phyloP scores from a whole-genome alignment of 2,888 invertebrate species.

The Erebia aethiops region DNA sequence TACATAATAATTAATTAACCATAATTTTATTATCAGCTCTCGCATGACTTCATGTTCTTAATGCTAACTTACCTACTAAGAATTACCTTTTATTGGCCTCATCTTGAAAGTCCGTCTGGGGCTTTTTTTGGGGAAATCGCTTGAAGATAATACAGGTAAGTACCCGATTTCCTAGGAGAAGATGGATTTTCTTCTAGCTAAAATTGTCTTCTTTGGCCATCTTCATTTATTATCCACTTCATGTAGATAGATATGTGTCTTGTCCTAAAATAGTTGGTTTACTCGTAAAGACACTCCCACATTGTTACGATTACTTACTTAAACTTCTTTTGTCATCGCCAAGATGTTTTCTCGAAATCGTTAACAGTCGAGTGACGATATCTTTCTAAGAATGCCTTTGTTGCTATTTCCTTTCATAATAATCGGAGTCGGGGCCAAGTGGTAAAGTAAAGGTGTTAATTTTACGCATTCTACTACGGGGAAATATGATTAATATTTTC shows the following conservation, averaged over 20 bases:
- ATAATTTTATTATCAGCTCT: neutral
- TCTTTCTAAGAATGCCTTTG: slow-evolving; percentile 53
- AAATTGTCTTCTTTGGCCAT: no score
- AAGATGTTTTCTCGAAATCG: slow-evolving; percentile 51
- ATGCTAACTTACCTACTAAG: slow-evolving; percentile 7
- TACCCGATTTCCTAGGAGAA: no score
- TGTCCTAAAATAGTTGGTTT: neutral
- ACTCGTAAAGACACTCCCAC: slow-evolving; percentile 10
- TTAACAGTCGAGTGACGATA: slow-evolving; percentile 49
- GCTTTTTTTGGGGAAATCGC: no score
- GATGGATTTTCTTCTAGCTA: no score
- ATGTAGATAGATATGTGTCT: neutral
- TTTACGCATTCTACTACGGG: slow-evolving; percentile 39
- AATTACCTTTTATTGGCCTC: slow-evolving; percentile 1
- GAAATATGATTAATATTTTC: slow-evolving; percentile 45
- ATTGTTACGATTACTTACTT: neutral
- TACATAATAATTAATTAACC: neutral
- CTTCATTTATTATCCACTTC: no score
- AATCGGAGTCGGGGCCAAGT: slow-evolving; percentile 35
- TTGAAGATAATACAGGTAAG: no score
- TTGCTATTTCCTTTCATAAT: slow-evolving; percentile 41
- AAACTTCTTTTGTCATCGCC: slow-evolving; percentile 47
- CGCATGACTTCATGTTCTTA: neutral
- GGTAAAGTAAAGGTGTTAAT: slow-evolving; percentile 37
- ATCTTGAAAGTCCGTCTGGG: no score